Evolutionary conservation across 2,888 invertebrate species (phyloP).

Genomic region (Hofmannophila pseudospretella): DNA sequence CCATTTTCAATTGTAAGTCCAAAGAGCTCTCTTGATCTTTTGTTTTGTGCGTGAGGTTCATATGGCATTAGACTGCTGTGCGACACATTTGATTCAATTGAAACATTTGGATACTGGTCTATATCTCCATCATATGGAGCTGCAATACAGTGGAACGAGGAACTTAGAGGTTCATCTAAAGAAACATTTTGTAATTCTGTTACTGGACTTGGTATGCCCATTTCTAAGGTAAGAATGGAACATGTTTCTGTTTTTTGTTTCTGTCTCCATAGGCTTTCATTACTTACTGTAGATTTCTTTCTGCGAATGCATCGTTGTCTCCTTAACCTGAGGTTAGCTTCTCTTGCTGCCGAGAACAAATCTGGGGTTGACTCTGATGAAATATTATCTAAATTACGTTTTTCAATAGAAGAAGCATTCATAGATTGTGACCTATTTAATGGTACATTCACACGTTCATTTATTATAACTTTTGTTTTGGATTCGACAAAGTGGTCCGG

Average conservation of each 20-base stretch:
- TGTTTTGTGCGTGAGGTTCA: conserved; percentile 39
- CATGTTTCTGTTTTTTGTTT: conserved; percentile 39
- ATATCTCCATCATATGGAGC: conserved; percentile 23
- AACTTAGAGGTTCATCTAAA: conserved; percentile 46
- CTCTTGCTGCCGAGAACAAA: conserved; percentile 40
- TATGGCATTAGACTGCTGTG: conserved; percentile 61
- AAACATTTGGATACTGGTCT: conserved; percentile 28
- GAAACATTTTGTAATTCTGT: conserved; percentile 53
- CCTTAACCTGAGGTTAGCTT: conserved; percentile 58
- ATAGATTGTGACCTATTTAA: conserved; percentile 59
- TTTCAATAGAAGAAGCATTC: conserved; percentile 38
- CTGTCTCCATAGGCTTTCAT: conserved; percentile 51
- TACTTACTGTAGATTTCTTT: conserved; percentile 67
- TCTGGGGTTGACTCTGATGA: conserved; percentile 64
- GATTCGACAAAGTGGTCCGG: conserved; percentile 46
- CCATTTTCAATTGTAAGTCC: conserved; percentile 68
- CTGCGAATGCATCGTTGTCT: conserved; percentile 78
- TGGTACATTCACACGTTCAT: conserved; percentile 22
- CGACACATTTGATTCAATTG: conserved; percentile 53
- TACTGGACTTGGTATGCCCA: conserved; percentile 65
- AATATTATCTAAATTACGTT: conserved; percentile 35
- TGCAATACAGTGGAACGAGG: conserved; percentile 35
- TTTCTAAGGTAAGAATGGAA: conserved; percentile 57
- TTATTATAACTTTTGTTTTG: conserved; percentile 22
- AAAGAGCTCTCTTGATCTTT: conserved; percentile 54